A percentile compares a stretch with the other conserved stretches of the same genome.
Evolutionary conservation across 2,888 invertebrate species (phyloP).

Genomic region (Gymnoscelis rufifasciata): DNA sequence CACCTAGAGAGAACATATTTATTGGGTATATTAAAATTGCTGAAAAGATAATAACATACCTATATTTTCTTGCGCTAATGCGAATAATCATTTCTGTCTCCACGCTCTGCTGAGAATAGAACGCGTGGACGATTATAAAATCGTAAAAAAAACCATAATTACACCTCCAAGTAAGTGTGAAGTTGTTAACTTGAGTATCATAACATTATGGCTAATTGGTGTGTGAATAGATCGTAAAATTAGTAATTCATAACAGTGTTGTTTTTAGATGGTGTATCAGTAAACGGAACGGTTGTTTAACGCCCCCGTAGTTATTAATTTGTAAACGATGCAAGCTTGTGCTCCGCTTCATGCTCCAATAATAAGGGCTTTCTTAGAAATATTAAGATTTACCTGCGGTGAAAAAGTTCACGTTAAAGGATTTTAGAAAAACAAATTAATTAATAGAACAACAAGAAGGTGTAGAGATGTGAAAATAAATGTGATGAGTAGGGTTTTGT

Average conservation of each 20-base stretch:
- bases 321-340: constrained; percentile 40
- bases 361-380: no score
- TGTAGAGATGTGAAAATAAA: no score
- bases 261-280: constrained; percentile 72
- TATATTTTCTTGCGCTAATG: no score
- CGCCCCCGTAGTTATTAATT: constrained; percentile 63
- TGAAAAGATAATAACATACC: no score
- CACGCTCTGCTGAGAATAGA: constrained; percentile 12
- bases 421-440: no score
- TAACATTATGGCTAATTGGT: constrained; percentile 66
- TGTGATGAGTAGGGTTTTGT: no score
- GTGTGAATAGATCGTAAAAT: constrained; percentile 61
- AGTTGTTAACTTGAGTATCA: constrained; percentile 59
- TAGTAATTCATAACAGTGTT: constrained; percentile 72
- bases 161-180: constrained; percentile 39
- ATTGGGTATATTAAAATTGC: no score
- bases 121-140: constrained; percentile 17
- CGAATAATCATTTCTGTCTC: neutral
- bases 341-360: neutral
- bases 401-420: no score
- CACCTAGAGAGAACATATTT: no score
- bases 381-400: no score
- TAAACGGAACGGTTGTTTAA: constrained; percentile 43
- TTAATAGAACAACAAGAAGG: no score
- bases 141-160: constrained; percentile 18